Conservation (phyloP, 2,113 vertebrate genomes). For the Poecile atricapillus region DNA sequence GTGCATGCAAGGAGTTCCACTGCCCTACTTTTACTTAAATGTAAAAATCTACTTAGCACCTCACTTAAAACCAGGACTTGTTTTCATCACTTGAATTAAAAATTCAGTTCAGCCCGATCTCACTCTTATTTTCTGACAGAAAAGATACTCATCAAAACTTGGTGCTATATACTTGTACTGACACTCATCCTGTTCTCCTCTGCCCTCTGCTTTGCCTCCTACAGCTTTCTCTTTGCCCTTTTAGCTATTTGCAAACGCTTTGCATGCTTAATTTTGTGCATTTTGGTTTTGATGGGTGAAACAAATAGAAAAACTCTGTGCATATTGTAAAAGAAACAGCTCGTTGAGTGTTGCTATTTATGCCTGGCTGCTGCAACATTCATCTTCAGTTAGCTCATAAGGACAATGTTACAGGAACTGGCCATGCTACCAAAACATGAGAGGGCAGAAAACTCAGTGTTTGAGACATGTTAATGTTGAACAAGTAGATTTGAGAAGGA, state of each 20-base stretch:
- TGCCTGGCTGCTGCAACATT: neutral
- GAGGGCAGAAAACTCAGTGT: neutral
- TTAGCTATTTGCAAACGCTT: neutral
- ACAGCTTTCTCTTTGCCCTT: neutral
- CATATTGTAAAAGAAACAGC: neutral
- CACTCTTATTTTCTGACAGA: neutral
- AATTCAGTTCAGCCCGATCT: neutral
- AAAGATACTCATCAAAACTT: neutral
- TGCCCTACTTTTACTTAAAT: neutral
- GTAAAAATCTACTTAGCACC: neutral
- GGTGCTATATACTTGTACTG: neutral
- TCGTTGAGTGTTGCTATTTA: neutral
- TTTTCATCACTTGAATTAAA: neutral
- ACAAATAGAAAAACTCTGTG: neutral
- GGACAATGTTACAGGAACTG: neutral
- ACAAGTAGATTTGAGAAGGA: neutral
- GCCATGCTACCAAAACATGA: neutral
- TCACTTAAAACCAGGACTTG: neutral
- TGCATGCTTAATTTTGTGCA: neutral
- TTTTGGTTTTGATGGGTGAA: neutral
- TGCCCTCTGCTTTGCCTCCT: neutral
- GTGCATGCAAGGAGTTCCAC: neutral
- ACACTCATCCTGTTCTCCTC: neutral
- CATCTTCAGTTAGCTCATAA: neutral
- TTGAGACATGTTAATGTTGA: neutral